Evolutionary conservation across 2,888 invertebrate genomes (phyloP), one percentile per base, ranked within the genome.

Genomic region (Lithosia quadra): DNA sequence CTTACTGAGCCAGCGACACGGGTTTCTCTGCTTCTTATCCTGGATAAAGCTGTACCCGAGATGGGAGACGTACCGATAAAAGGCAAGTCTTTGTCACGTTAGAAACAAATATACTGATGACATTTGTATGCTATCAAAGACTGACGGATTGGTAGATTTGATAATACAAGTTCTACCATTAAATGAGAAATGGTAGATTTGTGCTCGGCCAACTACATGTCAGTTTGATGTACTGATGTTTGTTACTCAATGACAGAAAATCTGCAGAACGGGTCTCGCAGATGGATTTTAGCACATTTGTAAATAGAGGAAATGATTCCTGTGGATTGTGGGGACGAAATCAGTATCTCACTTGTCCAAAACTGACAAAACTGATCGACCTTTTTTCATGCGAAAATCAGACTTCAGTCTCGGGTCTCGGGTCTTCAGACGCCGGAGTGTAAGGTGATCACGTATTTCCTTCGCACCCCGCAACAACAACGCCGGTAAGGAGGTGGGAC

Each of bases 41-140:
- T 61, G 56, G 61, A 67, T 62, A 67, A 61, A 56, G 55, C n/a
- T 36, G 66, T 11, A 61, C 36, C 28, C 55, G 36, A 61, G 60
- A 53, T 58, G 33, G 59, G 33, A 10, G 9, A 43, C 24, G 24
- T 36, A 0, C 22, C 24, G 65, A 67, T 62, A 67, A 61, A 62
- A 22, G 39, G n/a, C 21, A n/a, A 36, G n/a, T 57, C 60, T n/a
- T 60, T 66, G 60, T 66, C 34, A 60, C 33, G 53, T 60, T 53
- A 59, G 36, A 60, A 66, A 55, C 53, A 66, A 66, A 60, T 60
- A 55, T 22, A 34, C n/a, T n/a, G 18, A n/a, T n/a, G n/a, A n/a
- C n/a, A n/a, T n/a, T n/a, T n/a, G n/a, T n/a, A n/a, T n/a, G n/a
- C n/a, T n/a, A n/a, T n/a, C n/a, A n/a, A n/a, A n/a, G 2, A 28